A percentile compares a stretch with the other conserved stretches of the same genome.
Conservation (phyloP, 2,888 invertebrate species). For the Hypselothyrea guttata region DNA sequence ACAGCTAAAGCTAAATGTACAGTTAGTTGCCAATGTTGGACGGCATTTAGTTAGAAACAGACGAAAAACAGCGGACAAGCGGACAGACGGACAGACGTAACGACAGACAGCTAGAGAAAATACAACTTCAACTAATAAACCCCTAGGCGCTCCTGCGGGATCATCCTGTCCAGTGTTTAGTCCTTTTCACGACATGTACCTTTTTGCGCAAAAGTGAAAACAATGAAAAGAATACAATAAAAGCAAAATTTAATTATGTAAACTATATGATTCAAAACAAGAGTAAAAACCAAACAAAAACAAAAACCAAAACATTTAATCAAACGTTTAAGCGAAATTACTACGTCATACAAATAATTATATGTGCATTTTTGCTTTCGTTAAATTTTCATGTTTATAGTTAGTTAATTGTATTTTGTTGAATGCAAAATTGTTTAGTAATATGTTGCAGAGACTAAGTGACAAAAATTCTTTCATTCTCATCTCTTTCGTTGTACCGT, state of each 20-base stretch:
- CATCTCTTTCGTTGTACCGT: too few relatives aligned
- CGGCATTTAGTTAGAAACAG: constrained; percentile 52
- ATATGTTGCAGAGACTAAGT: too few relatives aligned
- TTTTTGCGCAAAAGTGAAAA: constrained; percentile 75
- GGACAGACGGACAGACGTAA: constrained; percentile 1
- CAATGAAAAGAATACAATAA: constrained; percentile 79
- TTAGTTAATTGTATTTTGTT: too few relatives aligned
- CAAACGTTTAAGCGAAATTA: constrained; percentile 32
- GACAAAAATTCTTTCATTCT: too few relatives aligned
- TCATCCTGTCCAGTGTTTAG: constrained; percentile 51
- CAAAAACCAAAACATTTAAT: constrained; percentile 38
- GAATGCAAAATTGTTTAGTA: too few relatives aligned
- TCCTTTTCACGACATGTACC: constrained; percentile 79
- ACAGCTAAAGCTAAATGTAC: constrained; percentile 57
- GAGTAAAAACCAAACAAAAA: constrained; percentile 20
- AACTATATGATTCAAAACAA: constrained; percentile 23
- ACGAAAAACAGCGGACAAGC: constrained; percentile 9
- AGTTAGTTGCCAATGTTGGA: constrained; percentile 51
- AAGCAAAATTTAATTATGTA: constrained; percentile 18
- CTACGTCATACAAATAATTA: too few relatives aligned
- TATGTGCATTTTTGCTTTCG: too few relatives aligned
- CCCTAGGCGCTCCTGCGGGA: constrained; percentile 38
- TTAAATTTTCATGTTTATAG: too few relatives aligned
- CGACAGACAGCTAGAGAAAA: constrained; percentile 9
- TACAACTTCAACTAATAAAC: constrained; percentile 21